Conservation (phyloP, 2,888 invertebrate species). For the Ariolimax columbianus region DNA sequence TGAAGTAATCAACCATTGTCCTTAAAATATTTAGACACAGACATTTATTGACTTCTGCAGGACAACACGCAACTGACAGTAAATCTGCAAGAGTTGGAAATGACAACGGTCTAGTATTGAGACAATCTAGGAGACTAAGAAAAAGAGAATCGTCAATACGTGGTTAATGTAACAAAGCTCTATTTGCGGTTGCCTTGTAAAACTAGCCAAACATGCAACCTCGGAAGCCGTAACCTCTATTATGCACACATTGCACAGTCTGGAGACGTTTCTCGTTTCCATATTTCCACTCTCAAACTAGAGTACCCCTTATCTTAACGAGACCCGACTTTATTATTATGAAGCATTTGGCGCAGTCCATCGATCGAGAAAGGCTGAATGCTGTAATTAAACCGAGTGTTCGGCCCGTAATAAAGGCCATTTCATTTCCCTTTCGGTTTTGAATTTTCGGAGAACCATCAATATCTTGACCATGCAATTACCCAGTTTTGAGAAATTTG, state of each 20-base stretch:
- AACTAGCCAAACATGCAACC: not conserved
- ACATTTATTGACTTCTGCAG: no score
- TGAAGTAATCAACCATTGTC: no score
- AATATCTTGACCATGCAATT: slow-evolving; percentile 50
- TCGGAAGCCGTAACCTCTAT: not conserved
- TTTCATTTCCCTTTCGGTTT: slow-evolving; percentile 48
- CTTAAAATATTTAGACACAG: no score
- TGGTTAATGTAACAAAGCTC: not conserved
- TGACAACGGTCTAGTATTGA: no score
- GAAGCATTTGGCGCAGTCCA: slow-evolving; percentile 27
- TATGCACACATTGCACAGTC: not conserved
- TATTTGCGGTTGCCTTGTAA: not conserved
- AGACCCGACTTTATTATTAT: slow-evolving; percentile 37
- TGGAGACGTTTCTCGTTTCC: not conserved
- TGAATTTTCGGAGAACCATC: slow-evolving; percentile 35
- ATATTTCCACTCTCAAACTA: not conserved
- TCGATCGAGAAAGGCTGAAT: slow-evolving; percentile 36
- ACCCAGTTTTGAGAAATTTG: slow-evolving; percentile 51
- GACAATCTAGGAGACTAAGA: no score
- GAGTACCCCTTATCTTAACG: slow-evolving; percentile 19
- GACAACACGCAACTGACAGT: no score
- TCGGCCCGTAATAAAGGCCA: slow-evolving; percentile 45
- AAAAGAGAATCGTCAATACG: no score
- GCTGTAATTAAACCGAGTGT: slow-evolving; percentile 45
- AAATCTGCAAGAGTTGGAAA: no score